Evolutionary conservation across 2,888 invertebrate genomes (phyloP).

Genomic region (Penaeus monodon): DNA sequence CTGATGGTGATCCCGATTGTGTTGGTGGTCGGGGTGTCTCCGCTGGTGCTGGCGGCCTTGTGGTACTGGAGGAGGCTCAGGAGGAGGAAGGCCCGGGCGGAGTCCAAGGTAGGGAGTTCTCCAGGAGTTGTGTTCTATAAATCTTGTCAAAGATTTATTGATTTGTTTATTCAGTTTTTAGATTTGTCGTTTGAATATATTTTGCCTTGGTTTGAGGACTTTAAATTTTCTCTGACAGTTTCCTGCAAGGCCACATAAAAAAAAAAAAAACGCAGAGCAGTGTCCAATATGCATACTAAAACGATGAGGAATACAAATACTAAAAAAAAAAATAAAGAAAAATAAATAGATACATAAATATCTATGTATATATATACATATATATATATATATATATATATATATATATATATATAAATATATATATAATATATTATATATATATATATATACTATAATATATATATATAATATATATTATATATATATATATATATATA

Average conservation of each 20-base stretch:
- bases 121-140: background rate
- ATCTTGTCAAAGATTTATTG: background rate
- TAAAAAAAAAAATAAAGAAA: background rate
- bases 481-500: constrained; percentile 1
- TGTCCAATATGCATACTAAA: background rate
- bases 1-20: constrained; percentile 44
- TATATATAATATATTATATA: constrained; percentile 10
- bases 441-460: background rate
- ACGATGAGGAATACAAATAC: background rate
- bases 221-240: too few species aligned
- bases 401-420: background rate
- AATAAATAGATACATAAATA: background rate
- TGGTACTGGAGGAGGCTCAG: constrained; percentile 24
- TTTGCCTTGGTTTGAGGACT: too few species aligned
- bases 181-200: too few species aligned
- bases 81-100: constrained; percentile 18
- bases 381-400: background rate
- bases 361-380: background rate
- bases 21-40: constrained; percentile 36
- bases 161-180: background rate
- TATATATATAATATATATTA: background rate
- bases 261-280: background rate
- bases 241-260: background rate
- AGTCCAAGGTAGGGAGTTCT: constrained; percentile 22
- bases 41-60: constrained; percentile 2